These are phyloP conservation scores for Gouania willdenowi DNA, from an alignment of 2,797 vertebrate genomes.

Conservation along the genomic window DNA sequence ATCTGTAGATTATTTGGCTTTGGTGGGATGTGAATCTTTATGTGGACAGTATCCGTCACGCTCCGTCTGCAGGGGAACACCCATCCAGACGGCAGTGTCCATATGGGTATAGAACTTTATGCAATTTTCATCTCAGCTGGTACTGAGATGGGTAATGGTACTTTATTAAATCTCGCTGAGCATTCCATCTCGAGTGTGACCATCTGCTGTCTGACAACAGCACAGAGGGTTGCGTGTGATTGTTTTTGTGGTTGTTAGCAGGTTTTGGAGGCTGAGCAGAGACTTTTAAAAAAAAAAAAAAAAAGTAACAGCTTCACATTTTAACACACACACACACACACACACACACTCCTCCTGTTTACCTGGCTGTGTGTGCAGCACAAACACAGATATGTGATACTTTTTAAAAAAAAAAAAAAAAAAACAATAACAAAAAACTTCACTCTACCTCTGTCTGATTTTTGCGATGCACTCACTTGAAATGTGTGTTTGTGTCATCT, in stretches of 20 bases:
- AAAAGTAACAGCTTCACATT: constrained; percentile 16
- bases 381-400: constrained; percentile 15
- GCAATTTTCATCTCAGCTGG: constrained; percentile 31
- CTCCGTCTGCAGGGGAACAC: constrained; percentile 9
- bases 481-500: constrained; percentile 31
- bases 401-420: constrained; percentile 37
- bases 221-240: constrained; percentile 16
- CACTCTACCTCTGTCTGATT: not conserved
- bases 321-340: too few species aligned
- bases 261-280: constrained; percentile 16
- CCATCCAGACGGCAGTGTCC: constrained; percentile 15
- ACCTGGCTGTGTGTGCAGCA: constrained; percentile 16
- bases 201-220: constrained; percentile 53
- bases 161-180: constrained; percentile 46
- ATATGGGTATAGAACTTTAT: constrained; percentile 21
- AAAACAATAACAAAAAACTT: constrained; percentile 23
- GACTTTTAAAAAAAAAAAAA: too few species aligned
- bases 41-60: constrained; percentile 14
- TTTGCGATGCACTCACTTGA: constrained; percentile 15
- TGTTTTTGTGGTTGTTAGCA: constrained; percentile 17
- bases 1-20: too few species aligned
- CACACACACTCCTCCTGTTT: constrained; percentile 34
- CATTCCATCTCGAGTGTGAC: constrained; percentile 33
- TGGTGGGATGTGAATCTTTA: too few species aligned
- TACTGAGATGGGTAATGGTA: too few species aligned